Percentiles rank a stretch among this genome's conserved stretches.
Evolutionary conservation across 2,113 vertebrate genomes (phyloP).

Genomic region (Pomatostomus ruficeps): DNA sequence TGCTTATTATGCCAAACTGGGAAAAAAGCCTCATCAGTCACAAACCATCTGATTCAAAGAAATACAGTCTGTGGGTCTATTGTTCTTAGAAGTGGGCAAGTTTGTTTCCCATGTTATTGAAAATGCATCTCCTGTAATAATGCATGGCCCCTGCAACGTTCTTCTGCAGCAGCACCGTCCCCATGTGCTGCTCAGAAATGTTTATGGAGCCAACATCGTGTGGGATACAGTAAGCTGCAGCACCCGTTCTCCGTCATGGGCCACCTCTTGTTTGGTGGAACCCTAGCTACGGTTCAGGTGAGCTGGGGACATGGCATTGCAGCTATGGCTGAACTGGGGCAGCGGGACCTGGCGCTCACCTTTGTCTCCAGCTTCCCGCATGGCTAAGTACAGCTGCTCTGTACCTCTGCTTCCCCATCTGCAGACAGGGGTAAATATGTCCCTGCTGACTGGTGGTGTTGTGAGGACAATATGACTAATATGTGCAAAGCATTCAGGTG

Average conservation of each 20-base stretch:
- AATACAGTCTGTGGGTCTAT: neutral
- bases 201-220: neutral
- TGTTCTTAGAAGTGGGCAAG: neutral
- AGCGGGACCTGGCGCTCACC: neutral
- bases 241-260: accelerated
- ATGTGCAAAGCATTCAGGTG: neutral
- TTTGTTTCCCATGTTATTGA: neutral
- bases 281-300: accelerated
- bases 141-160: neutral
- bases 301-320: neutral
- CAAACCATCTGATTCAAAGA: constrained; percentile 53
- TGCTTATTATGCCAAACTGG: constrained; percentile 62
- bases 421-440: constrained; percentile 8
- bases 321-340: neutral
- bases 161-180: neutral
- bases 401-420: neutral
- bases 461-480: constrained; percentile 2
- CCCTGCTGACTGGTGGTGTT: neutral
- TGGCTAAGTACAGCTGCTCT: constrained; percentile 4
- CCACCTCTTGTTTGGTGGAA: neutral
- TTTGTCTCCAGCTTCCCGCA: neutral
- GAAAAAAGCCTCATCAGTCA: constrained; percentile 54
- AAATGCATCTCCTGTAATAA: neutral
- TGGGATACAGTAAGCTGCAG: neutral
- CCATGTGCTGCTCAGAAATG: neutral